phyloP scores from a whole-genome alignment of 2,113 vertebrate species.

The Poeciliopsis retropinna region DNA sequence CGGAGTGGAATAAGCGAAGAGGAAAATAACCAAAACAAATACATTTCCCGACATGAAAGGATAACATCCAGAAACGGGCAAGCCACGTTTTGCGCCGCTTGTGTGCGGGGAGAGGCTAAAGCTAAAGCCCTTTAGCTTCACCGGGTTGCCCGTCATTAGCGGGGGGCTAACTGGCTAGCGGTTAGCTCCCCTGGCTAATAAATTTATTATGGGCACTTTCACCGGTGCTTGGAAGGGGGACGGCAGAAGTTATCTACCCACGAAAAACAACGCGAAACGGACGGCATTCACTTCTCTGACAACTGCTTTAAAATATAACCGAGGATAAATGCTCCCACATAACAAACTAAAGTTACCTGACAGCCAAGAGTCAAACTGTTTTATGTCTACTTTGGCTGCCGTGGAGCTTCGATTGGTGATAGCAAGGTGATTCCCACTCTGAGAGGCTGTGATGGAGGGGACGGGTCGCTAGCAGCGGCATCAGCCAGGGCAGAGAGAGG shows the following conservation, averaged over 20 bases:
- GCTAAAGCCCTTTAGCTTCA: conserved; percentile 54
- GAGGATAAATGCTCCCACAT: not conserved
- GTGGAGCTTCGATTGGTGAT: conserved; percentile 27
- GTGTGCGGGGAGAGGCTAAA: conserved; percentile 47
- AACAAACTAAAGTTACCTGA: conserved; percentile 41
- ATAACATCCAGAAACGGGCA: conserved; percentile 45
- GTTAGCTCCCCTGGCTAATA: conserved; percentile 53
- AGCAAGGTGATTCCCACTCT: conserved; percentile 39
- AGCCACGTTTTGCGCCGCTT: conserved; percentile 48
- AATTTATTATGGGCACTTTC: conserved; percentile 50
- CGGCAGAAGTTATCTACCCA: conserved; percentile 51
- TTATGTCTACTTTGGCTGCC: conserved; percentile 11
- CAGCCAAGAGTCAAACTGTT: conserved; percentile 14
- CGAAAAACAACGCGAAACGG: conserved; percentile 13
- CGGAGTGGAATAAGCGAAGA: not conserved
- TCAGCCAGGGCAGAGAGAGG: conserved; percentile 32
- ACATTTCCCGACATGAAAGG: conserved; percentile 55
- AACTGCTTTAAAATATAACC: conserved; percentile 24
- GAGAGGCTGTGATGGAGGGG: conserved; percentile 56
- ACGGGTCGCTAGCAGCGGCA: conserved; percentile 30
- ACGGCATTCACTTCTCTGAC: conserved; percentile 48
- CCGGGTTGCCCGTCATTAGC: conserved; percentile 39
- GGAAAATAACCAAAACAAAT: conserved; percentile 55
- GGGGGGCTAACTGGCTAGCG: conserved; percentile 54
- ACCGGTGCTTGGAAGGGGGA: conserved; percentile 15